Percentiles rank a stretch among this genome's conserved stretches.
phyloP scores from a whole-genome alignment of 2,113 vertebrate species.

The Sclerurus mexicanus region DNA sequence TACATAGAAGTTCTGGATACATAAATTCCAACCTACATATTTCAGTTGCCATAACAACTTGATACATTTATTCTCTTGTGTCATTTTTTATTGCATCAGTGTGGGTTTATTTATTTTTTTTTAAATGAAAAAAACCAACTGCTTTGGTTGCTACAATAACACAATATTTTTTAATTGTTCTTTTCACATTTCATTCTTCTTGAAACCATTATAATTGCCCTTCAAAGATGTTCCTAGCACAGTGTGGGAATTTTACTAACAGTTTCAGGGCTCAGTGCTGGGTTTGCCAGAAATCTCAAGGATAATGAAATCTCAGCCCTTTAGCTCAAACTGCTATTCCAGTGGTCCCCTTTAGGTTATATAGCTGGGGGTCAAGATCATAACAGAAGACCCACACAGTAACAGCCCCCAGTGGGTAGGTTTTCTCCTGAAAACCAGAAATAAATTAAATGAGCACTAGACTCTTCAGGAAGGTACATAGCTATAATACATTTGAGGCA shows the following conservation, averaged over 20 bases:
- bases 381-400: neutral
- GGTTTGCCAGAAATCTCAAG: neutral
- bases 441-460: neutral
- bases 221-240: conserved; percentile 15
- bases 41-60: conserved; percentile 78
- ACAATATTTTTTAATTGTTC: conserved; percentile 65
- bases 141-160: conserved; percentile 64
- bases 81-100: conserved; percentile 72
- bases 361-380: neutral
- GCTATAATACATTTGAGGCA: neutral
- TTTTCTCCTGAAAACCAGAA: neutral
- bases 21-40: conserved; percentile 76
- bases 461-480: neutral
- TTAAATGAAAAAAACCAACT: neutral
- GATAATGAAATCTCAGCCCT: neutral
- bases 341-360: neutral
- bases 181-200: conserved; percentile 57
- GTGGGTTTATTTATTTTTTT: neutral
- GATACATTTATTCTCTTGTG: conserved; percentile 70
- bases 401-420: neutral
- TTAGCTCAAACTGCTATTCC: neutral
- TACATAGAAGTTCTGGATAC: conserved; percentile 68
- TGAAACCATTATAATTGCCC: conserved; percentile 47
- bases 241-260: neutral
- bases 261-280: neutral